Evolutionary conservation across 2,113 vertebrate genomes (phyloP), one percentile per base, ranked within the genome.

Genomic region (Sardina pilchardus): DNA sequence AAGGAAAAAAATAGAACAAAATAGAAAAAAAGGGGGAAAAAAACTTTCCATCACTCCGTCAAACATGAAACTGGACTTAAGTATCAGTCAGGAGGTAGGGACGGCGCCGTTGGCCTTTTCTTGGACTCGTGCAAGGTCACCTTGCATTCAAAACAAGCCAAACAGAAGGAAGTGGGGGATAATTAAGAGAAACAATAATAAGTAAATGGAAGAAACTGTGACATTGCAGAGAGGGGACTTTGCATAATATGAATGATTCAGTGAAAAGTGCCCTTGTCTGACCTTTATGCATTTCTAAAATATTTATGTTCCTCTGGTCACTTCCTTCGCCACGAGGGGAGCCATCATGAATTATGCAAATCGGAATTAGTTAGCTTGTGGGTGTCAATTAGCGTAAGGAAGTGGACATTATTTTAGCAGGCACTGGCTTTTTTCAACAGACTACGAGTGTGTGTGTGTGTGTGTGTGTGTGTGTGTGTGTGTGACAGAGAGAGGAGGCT

Each of bases 151-250:
- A 47, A 89, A 75, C 89, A 82, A 75, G 91, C 19, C 53, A 88
- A 91, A 90, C 90, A 93, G 92, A 87, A 83, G 81, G 85, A 67
- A 88, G 36, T 16, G 30, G 89, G 39, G 87, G 85, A 88, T 93
- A 92, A 94, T 95, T 94, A 94, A 93, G 83, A 90, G 90, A 91
- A 92, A 94, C 90, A 86, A 90, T 92, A 83, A 87, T 95, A 94
- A 96, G 94, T 94, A 92, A 90, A 85, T 85, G 78, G 17, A 43
- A 87, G 90, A 87, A 89, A 88, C 90, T 84, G 90, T 91, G 91
- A 91, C 91, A 85, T 88, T 86, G 39, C 85, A 90, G 88, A 92
- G 91, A 2, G 67, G 30, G 87, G 83, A 91, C 86, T 88, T 36
- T 88, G 90, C 90, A 91, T 89, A 86, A 83, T 85, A 87, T 87